phyloP scores from a whole-genome alignment of 2,113 vertebrate genomes.

The Thomomys bottae region DNA sequence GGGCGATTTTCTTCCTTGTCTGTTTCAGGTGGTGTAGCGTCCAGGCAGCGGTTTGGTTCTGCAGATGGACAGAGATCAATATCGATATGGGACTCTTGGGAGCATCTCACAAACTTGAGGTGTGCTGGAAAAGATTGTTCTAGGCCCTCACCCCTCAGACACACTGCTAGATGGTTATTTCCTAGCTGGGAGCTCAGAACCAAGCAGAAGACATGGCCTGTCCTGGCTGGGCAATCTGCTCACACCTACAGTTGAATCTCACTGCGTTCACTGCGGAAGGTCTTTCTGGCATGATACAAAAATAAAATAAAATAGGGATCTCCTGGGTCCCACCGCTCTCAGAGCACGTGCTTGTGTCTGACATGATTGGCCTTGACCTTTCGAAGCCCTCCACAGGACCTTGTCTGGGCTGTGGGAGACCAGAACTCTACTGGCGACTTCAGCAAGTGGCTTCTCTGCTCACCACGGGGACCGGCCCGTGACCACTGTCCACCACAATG shows the following conservation, averaged over 20 bases:
- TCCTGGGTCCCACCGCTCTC: neutral
- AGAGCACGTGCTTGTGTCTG: neutral
- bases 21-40: neutral
- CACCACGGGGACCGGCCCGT: accelerated
- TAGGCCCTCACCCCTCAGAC: neutral
- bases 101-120: neutral
- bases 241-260: no score
- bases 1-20: neutral
- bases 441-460: accelerated
- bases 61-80: slow-evolving; percentile 41
- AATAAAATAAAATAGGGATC: no score
- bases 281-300: neutral
- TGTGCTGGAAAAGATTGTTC: neutral
- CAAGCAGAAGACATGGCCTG: neutral
- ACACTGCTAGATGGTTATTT: accelerated
- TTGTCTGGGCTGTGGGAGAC: no score
- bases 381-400: no score
- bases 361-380: accelerated
- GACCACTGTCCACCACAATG: no score
- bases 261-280: neutral
- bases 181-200: neutral
- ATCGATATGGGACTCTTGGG: neutral
- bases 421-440: accelerated
- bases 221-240: accelerated
- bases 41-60: neutral